Conservation (phyloP, 2,888 invertebrate genomes). For the Matsumyia berberina region DNA sequence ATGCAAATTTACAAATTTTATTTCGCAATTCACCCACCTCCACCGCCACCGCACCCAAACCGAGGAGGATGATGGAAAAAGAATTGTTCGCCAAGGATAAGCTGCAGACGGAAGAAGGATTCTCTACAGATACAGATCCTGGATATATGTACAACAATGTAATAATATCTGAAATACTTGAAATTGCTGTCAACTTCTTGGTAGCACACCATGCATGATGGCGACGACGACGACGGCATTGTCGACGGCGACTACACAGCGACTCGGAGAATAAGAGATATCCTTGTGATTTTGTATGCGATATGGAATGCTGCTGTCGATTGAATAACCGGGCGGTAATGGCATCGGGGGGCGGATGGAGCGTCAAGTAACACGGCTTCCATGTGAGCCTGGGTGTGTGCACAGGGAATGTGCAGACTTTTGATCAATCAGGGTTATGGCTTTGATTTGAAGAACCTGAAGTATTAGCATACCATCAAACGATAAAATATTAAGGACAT, state of each 20-base stretch:
- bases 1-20: constrained; percentile 75
- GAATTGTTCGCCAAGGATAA: constrained; percentile 34
- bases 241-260: constrained; percentile 37
- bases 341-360: neutral
- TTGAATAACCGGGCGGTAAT: constrained; percentile 63
- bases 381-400: neutral
- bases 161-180: constrained; percentile 72
- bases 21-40: constrained; percentile 64
- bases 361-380: constrained; percentile 7
- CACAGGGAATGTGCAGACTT: constrained; percentile 54
- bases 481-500: constrained; percentile 71
- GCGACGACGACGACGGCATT: constrained; percentile 25
- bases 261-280: constrained; percentile 54
- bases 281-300: constrained; percentile 64
- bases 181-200: constrained; percentile 72
- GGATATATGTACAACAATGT: constrained; percentile 65
- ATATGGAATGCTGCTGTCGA: constrained; percentile 63
- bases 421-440: constrained; percentile 67
- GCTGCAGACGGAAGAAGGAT: constrained; percentile 29
- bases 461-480: constrained; percentile 72
- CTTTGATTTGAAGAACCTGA: constrained; percentile 70
- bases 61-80: neutral
- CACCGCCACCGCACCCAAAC: neutral
- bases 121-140: constrained; percentile 36
- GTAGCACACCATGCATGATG: constrained; percentile 53